Evolutionary conservation across 2,113 vertebrate genomes (phyloP), one percentile per base, ranked within the genome.

Genomic region (Jaculus jaculus): DNA sequence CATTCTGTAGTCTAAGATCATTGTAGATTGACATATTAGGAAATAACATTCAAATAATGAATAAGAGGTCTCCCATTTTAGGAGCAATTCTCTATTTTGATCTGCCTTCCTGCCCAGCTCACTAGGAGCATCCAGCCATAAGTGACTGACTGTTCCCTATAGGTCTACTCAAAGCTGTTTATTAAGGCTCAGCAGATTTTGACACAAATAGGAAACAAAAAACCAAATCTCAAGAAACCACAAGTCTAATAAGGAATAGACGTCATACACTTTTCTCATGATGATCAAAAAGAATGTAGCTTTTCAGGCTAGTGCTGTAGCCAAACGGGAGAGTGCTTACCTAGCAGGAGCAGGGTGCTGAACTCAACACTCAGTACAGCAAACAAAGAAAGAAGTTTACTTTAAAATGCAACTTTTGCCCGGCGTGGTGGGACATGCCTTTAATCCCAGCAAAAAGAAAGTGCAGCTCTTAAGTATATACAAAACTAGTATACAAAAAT

Each of bases 191-290:
- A 80, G 26, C 37, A 87, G 79, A 85, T 89, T 89, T 93, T 24
- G 68, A 10, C 30, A 89, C 58, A 91, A 88, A 87, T 74, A 90
- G 72, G 87, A 92, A 91, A 47, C 73, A 30, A 42, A 68, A 82
- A 93, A 26, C 51, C 15, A 47, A 20, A 84, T 60, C 17, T 92
- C 78, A 54, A 88, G 74, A 89, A 89, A 85, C n/a, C 66, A 79
- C 89, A 47, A 85, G 21, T 69, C 26, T 32, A n/a, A 79, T 47
- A 89, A 78, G 61, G n/a, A 89, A 80, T 66, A 63, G 47, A 51
- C 61, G 68, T 0, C 23, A 72, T 54, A 69, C 11, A 71, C 3
- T 26, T 20, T 83, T 83, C 58, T n/a, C 66, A 21, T 66, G 37
- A 87, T 91, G n/a, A 51, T 78, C 18, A 88, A 83, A 71, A 83